Conservation (phyloP, 1,140 invertebrate genomes). For the Chelonus insularis region DNA sequence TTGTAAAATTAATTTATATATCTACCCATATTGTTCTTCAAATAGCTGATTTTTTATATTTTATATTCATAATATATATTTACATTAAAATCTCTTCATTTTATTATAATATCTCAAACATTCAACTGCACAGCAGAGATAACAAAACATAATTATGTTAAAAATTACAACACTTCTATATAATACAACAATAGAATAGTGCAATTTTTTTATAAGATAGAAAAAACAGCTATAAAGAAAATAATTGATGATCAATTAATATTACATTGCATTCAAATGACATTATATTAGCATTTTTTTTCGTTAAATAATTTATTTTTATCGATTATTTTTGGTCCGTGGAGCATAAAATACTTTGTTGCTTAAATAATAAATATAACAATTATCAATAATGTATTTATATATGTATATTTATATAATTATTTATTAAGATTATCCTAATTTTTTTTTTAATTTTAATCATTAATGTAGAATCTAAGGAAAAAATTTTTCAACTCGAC, state of each 20-base stretch:
- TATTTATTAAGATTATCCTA: neutral
- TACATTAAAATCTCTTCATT: neutral
- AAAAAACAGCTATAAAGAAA: neutral
- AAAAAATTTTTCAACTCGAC: too few species aligned
- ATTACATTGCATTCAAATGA: too few species aligned
- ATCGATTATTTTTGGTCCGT: conserved; percentile 46
- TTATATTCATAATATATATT: neutral
- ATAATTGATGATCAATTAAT: neutral
- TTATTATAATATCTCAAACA: conserved; percentile 20
- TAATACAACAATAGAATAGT: conserved; percentile 16
- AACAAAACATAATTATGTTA: conserved; percentile 30
- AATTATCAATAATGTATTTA: conserved; percentile 34
- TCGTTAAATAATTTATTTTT: conserved; percentile 12
- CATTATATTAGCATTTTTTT: conserved; percentile 13
- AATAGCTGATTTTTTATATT: neutral
- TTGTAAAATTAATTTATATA: too few species aligned
- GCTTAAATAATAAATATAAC: conserved; percentile 29
- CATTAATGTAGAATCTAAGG: too few species aligned
- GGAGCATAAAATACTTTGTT: conserved; percentile 44
- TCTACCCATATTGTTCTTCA: too few species aligned
- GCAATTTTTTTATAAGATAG: neutral
- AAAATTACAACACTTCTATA: conserved; percentile 13
- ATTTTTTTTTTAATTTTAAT: conserved; percentile 30
- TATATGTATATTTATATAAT: neutral
- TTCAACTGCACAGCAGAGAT: conserved; percentile 35